A percentile compares a stretch with the other conserved stretches of the same genome.
Conservation (phyloP, 2,113 vertebrate genomes). For the Bos javanicus region DNA sequence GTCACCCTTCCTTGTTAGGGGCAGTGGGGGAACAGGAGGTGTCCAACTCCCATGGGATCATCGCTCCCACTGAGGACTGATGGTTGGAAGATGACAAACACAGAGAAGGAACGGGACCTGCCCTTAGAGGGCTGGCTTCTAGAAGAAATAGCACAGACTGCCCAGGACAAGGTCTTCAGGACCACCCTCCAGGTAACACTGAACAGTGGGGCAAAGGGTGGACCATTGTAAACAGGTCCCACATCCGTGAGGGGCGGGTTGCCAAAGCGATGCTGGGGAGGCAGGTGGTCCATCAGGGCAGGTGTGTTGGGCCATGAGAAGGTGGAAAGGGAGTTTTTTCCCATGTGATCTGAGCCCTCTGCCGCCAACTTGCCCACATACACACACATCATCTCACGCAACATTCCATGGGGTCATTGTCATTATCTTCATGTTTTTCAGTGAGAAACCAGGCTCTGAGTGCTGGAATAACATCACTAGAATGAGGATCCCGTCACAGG, state of each 20-base stretch:
- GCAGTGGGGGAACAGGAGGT: accelerated
- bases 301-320: not conserved
- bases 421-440: not conserved
- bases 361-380: too few species aligned
- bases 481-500: not conserved
- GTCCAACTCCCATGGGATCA: not conserved
- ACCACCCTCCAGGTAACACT: not conserved
- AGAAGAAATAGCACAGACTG: not conserved
- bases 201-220: accelerated
- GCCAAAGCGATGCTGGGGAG: not conserved
- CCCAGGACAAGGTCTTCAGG: not conserved
- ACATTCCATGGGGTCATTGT: not conserved
- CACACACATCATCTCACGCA: not conserved
- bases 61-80: not conserved
- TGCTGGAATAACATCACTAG: too few species aligned
- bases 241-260: accelerated
- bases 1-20: too few species aligned
- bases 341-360: accelerated
- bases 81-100: not conserved
- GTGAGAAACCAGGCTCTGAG: not conserved
- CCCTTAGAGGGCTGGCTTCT: not conserved
- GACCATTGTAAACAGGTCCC: not conserved
- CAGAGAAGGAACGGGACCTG: not conserved
- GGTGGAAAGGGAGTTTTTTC: not conserved
- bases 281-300: too few species aligned